Base-by-base conservation (phyloP, 2,888 invertebrate species). In the Elysia crispata region DNA sequence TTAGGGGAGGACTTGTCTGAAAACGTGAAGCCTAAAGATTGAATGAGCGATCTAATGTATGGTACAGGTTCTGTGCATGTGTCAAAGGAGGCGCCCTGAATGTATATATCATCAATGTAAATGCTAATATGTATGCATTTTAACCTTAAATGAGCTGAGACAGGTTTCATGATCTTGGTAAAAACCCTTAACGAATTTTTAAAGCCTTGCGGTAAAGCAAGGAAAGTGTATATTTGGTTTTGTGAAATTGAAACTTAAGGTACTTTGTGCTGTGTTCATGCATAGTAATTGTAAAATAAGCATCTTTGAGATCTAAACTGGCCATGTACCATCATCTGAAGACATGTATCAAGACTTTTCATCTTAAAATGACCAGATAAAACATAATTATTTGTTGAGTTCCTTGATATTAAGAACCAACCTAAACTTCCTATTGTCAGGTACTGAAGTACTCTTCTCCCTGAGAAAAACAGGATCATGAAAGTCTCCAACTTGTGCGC, bases 41-140 rank as follows among this genome's bases (percentile, higher is more conserved):
- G n/a, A 25, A 60, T n/a, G 5, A 60, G 6, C 3, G n/a, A 23
- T 25, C 15, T 25, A 23, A 15, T 60, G n/a, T 23, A 23, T 3
- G 6, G n/a, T 23, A 60, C 60, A n/a, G 3, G 5, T 25, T 60
- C 15, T 60, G n/a, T 60, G 25, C 60, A 60, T 25, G 3, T 15
- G 3, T 60, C 60, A 6, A 60, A 60, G 6, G 60, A 60, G 25
- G 60, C 3, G 6, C 60, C 60, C 15, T 60, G 60, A 23, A 60
- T 60, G 60, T 60, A 60, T 23, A 60, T 60, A 60, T 60, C 60
- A 60, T 60, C 60, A 25, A 60, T 60, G 25, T 60, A 60, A 60
- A n/a, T 60, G 15, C 60, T 60, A 60, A 60, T 60, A 60, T 23
- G 25, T 23, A 60, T 60, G 6, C 60, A 5, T 15, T 23, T 60